phyloP scores from a whole-genome alignment of 2,888 invertebrate genomes.

The Antitype chi region DNA sequence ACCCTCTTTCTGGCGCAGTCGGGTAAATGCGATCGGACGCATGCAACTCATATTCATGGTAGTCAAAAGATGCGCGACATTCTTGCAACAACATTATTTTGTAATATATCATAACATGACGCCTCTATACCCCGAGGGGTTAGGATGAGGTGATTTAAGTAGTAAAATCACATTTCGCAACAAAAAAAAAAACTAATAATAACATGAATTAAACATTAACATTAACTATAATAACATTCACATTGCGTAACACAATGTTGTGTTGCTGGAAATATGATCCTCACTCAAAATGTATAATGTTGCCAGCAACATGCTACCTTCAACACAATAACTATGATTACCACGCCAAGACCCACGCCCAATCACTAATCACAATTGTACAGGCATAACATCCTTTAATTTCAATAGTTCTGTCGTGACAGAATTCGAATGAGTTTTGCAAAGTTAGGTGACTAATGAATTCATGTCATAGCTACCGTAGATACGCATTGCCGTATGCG shows the following conservation, averaged over 20 bases:
- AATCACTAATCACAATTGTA: neutral
- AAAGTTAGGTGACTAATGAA: slow-evolving; percentile 31
- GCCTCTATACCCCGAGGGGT: neutral
- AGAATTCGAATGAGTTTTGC: slow-evolving; percentile 9
- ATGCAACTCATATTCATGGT: neutral
- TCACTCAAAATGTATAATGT: neutral
- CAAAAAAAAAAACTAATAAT: neutral
- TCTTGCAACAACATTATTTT: neutral
- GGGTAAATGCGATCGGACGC: too few species aligned
- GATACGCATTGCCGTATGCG: slow-evolving; percentile 21
- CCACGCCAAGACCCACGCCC: too few species aligned
- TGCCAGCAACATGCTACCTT: neutral
- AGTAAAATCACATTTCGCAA: neutral
- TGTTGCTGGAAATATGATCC: neutral
- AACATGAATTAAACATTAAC: too few species aligned
- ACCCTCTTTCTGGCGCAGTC: too few species aligned
- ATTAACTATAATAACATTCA: neutral
- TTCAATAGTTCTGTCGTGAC: neutral
- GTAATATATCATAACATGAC: neutral
- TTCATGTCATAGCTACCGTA: slow-evolving; percentile 7
- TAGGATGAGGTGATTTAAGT: neutral
- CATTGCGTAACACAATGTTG: neutral
- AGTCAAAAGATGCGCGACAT: neutral
- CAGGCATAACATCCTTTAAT: neutral
- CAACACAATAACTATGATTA: neutral